Base-by-base conservation (phyloP, 2,113 vertebrate species). In the Halcyon senegalensis region DNA sequence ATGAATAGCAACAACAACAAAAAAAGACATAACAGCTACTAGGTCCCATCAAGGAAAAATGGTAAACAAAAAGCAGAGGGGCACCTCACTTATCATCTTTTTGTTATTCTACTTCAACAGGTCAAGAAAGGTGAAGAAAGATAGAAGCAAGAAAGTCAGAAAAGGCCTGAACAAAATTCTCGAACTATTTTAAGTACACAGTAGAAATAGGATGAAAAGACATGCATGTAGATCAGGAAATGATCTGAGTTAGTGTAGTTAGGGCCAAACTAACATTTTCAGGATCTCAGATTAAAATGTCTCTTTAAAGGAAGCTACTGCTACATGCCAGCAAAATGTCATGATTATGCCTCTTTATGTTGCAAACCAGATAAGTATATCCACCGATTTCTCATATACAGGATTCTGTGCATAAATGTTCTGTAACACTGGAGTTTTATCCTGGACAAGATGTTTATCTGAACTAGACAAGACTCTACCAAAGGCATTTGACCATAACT, bases 31-130 rank as follows among this genome's bases (percentile, higher is more conserved):
- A 96, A 97, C 91, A 97, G 96, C 97, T 97, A 97, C 95, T 86
- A 60, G 55, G 94, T 96, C 97, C 97, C 96, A 96, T 89, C 97
- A 98, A 98, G 98, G 98, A 98, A 95, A 98, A 98, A 98, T 89
- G 95, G 97, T 83, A 96, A 98, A 98, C 97, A 98, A 98, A 98
- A 97, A 98, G 96, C 96, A 98, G 97, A 98, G 98, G 98, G 97
- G 95, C 97, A 98, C 98, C 98, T 97, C 98, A 99, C 99, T 99
- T 99, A 99, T 99, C 99, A 99, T 99, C 98, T 98, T 99, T 98
- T 99, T 98, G 98, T 98, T 98, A 99, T 99, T 99, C 99, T 99
- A 99, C 99, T 99, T 99, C 98, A 99, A 98, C 98, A 96, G 96
- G 98, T 98, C 98, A 98, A 98, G 98, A 99, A 98, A 99, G 97